Percentiles rank a stretch among this genome's conserved stretches.
Evolutionary conservation across 2,797 vertebrate genomes (phyloP).

Genomic region (Pyrocephalus nanus): DNA sequence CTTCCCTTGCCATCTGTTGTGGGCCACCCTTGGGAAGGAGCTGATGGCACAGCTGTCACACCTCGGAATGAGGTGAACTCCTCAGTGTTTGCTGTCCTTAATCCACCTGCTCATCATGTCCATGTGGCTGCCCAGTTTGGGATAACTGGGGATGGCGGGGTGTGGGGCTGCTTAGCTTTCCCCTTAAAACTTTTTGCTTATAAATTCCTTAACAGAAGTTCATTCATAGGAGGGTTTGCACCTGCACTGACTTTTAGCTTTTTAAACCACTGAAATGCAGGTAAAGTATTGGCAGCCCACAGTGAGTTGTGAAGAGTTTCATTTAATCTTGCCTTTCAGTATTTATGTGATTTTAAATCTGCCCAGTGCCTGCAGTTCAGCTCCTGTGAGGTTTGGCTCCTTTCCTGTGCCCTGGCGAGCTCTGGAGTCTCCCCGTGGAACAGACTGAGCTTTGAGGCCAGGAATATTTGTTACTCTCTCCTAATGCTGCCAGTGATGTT

Average conservation of each 20-base stretch:
- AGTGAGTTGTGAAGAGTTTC: background rate
- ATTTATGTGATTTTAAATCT: background rate
- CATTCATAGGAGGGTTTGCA: background rate
- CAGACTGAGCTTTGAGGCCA: background rate
- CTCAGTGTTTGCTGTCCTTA: background rate
- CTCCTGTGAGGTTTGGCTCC: background rate
- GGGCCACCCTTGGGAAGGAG: background rate
- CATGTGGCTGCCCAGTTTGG: background rate
- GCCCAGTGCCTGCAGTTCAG: background rate
- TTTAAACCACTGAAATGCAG: background rate
- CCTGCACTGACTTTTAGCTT: background rate
- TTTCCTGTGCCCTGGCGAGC: background rate
- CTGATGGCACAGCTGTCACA: background rate
- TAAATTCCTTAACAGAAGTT: background rate
- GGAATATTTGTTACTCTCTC: background rate
- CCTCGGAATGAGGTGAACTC: fast-evolving
- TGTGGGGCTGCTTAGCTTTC: background rate
- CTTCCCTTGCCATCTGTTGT: background rate
- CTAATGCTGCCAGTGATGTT: background rate
- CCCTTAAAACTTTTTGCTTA: background rate
- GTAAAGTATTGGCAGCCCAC: background rate
- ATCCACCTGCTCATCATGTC: background rate
- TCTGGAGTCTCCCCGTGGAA: fast-evolving
- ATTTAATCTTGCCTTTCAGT: background rate
- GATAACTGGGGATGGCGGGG: background rate